Base-by-base conservation (phyloP, 2,113 vertebrate genomes). In the Trichomycterus rosablanca region DNA sequence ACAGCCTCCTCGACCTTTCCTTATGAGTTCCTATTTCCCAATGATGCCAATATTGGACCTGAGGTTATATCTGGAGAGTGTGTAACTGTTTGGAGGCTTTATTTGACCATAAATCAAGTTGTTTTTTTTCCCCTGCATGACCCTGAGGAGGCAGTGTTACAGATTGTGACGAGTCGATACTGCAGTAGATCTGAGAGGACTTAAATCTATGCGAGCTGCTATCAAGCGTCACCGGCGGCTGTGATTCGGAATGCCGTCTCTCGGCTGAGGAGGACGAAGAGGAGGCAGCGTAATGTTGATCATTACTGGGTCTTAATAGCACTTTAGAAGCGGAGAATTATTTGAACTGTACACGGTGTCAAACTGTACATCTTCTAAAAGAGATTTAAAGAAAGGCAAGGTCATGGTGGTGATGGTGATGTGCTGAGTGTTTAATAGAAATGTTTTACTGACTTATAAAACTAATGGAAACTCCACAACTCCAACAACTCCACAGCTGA, bases 1-100 rank as follows among this genome's bases (percentile, higher is more conserved):
- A 63, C 72, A 68, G 42, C 54, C 67, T 72, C 66, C 40, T 60
- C 79, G 80, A 84, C 81, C 80, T 84, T 83, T 77, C 61, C 76
- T 75, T 71, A 73, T 60, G 64, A 78, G 72, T 68, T 74, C 63
- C 74, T 61, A 74, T 70, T 69, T 79, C 16, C 12, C 70, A 80
- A 81, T 72, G 67, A 80, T 59, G 59, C 69, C 7, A 67, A 65
- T 76, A 81, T 76, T 81, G 64, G 78, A 75, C 74, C 74, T 18
- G 30, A 22, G 70, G 70, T 70, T 57, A 69, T 60, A 68, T 66
- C 57, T 3, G 16, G 26, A 44, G 68, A 68, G 67, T 56, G 48
- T 62, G 49, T 58, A 72, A 71, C 58, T 49, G 68, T 78, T 80
- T 62, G 26, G 39, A 73, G 63, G n/a, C 46, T 74, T 77, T 76